Base-by-base conservation (phyloP, 2,888 invertebrate species). In the Eustalomyia histrio region DNA sequence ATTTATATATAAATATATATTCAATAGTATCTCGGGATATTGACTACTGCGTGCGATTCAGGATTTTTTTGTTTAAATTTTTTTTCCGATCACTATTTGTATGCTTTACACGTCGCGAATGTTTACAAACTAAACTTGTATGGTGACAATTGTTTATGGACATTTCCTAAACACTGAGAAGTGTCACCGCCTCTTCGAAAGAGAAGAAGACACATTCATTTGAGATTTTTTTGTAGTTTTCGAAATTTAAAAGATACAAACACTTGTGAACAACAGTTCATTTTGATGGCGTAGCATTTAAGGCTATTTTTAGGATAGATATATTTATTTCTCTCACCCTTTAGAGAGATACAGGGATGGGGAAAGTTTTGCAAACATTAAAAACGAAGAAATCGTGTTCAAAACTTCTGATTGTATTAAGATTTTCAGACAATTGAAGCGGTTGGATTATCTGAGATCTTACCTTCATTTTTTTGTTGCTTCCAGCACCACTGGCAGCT, bases 391-490 rank as follows among this genome's bases (percentile, higher is more conserved):
- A n/a, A 47, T 21, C 21, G 4, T 21, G 21, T 21, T 4, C 21
- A 21, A 21, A 21, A 21, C 21, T 21, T n/a, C n/a, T n/a, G n/a
- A n/a, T n/a, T n/a, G n/a, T n/a, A n/a, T n/a, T 3, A 21, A 21
- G 21, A 21, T 21, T 21, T 21, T 21, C 2, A 21, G 21, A 3
- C 4, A 2, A 21, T 21, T 21, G 21, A 21, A 21, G 4, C 21
- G 21, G 2, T 21, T 2, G 2, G 21, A 21, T 2, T 21, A 21
- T 21, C 4, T 21, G 21, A 21, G 4, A 21, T 3, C 88, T 86
- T 83, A 90, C 91, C 88, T 89, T 90, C 85, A 91, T 89, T 86
- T 89, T 90, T 85, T 90, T 91, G 84, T 87, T 88, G 79, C 92
- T 91, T 39, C 89, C 87, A 71, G 92, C 85, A 52, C 85, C 86